Evolutionary conservation across 2,888 invertebrate genomes (phyloP).

Genomic region (Hyposoter didymator): DNA sequence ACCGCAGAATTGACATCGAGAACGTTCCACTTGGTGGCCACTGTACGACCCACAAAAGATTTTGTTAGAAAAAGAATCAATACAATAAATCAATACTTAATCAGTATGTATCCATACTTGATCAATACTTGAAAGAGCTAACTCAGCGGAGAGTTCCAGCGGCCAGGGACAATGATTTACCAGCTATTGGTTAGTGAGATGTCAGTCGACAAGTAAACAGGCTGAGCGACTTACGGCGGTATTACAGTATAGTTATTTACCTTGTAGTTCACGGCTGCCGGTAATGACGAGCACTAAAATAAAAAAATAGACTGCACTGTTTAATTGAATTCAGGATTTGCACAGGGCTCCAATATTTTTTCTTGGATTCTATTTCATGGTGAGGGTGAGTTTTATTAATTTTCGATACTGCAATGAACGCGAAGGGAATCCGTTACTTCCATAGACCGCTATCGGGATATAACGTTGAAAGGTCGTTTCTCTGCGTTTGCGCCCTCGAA

Average conservation of each 20-base stretch:
- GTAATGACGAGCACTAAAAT: neutral
- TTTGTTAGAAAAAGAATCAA: no score
- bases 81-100: no score
- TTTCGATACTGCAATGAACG: neutral
- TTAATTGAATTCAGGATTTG: neutral
- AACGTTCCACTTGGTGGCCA: neutral
- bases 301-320: neutral
- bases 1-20: neutral
- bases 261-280: slow-evolving; percentile 21
- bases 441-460: neutral
- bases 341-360: neutral
- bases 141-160: slow-evolving; percentile 11
- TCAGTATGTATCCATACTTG: no score
- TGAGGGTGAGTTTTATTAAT: neutral
- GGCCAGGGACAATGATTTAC: slow-evolving; percentile 44
- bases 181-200: slow-evolving; percentile 41
- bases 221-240: neutral
- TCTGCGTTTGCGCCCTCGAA: slow-evolving; percentile 57
- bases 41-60: no score
- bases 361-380: neutral
- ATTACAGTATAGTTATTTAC: neutral
- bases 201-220: slow-evolving; percentile 14
- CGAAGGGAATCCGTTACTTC: neutral
- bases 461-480: slow-evolving; percentile 14
- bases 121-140: no score